These are phyloP conservation scores for Caenorhabditis brenneri DNA, from an alignment of 1,140 invertebrate species.

Conservation along the genomic window DNA sequence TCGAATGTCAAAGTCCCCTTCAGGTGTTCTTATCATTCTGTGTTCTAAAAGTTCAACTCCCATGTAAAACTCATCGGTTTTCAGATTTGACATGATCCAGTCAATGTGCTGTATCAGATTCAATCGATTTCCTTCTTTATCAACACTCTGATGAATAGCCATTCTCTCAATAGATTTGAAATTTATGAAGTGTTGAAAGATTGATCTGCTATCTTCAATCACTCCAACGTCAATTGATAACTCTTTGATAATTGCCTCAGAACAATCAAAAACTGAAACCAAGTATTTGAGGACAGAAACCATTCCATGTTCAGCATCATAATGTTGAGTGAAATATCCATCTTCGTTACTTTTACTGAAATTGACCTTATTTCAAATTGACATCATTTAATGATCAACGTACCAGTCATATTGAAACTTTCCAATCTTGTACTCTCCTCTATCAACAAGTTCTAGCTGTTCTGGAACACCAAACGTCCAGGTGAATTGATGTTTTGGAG, in stretches of 20 bases:
- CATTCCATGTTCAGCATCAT: background rate
- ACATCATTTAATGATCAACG: too few relatives aligned
- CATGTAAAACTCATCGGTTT: background rate
- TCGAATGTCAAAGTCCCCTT: background rate
- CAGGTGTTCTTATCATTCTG: background rate
- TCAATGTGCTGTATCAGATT: background rate
- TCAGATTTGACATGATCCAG: background rate
- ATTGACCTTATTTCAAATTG: background rate
- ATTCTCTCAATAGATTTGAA: conserved; percentile 5
- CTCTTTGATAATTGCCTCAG: background rate
- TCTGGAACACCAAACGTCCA: conserved; percentile 1
- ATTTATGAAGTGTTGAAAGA: background rate
- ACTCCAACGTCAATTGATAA: background rate
- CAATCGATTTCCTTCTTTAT: background rate
- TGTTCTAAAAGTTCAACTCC: background rate
- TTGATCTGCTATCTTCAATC: background rate
- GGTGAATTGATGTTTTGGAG: background rate
- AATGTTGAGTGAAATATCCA: background rate
- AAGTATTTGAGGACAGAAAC: background rate
- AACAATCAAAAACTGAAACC: background rate
- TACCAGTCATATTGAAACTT: background rate
- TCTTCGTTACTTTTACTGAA: background rate
- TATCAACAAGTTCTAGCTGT: background rate
- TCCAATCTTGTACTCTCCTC: background rate
- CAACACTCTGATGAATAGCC: background rate